Conservation (phyloP, 2,888 invertebrate species). For the Lottia gigantea region DNA sequence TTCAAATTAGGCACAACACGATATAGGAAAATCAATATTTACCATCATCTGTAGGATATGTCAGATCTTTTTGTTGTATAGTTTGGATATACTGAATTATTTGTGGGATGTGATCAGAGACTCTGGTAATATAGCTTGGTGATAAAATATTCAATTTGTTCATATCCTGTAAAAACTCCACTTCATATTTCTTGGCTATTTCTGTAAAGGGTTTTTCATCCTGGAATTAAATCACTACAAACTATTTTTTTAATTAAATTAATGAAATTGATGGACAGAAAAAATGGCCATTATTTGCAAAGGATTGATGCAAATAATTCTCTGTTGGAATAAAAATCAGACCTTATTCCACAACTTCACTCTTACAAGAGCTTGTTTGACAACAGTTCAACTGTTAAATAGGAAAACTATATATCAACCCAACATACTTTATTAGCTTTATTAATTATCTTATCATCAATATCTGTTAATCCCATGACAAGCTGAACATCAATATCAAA, state of each 20-base stretch:
- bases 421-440: conserved; percentile 71
- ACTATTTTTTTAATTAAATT: too few relatives aligned
- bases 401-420: not conserved
- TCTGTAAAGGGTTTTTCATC: conserved; percentile 72
- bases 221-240: conserved; percentile 66
- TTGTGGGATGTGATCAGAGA: conserved; percentile 83
- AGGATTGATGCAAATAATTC: too few relatives aligned
- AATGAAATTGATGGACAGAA: too few relatives aligned
- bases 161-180: conserved; percentile 86
- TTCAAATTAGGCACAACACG: too few relatives aligned
- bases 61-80: conserved; percentile 76
- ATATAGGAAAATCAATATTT: conserved; percentile 27
- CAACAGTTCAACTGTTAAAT: too few relatives aligned
- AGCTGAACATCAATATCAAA: conserved; percentile 81
- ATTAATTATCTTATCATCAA: conserved; percentile 93
- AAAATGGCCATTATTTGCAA: too few relatives aligned
- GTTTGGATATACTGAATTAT: conserved; percentile 81
- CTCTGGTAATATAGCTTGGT: conserved; percentile 80
- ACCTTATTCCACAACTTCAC: too few relatives aligned
- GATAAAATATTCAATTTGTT: conserved; percentile 76
- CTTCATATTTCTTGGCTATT: conserved; percentile 78
- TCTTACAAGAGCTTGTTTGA: too few relatives aligned
- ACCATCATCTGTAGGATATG: conserved; percentile 79
- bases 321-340: too few relatives aligned
- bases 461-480: conserved; percentile 91